Conservation (phyloP, 2,888 invertebrate genomes). For the Tenthredo mesomela region DNA sequence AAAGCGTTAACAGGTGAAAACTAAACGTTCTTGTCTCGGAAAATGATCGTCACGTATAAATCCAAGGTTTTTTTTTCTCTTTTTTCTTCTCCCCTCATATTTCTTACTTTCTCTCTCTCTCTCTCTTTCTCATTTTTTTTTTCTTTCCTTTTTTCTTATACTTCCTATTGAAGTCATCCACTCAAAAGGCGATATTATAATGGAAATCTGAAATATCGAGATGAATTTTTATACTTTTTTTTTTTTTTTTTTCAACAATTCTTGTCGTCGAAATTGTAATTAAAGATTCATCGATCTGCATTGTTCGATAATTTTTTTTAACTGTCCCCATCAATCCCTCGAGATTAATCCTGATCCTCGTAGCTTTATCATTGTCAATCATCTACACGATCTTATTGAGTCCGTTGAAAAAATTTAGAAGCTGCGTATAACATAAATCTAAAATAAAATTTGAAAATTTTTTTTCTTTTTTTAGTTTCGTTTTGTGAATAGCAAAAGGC, state of each 20-base stretch:
- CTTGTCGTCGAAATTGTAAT: neutral
- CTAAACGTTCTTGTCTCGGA: neutral
- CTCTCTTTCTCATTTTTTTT: neutral
- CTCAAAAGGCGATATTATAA: neutral
- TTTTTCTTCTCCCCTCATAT: neutral
- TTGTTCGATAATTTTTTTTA: neutral
- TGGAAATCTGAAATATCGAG: neutral
- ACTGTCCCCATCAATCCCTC: neutral
- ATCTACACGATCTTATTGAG: too few species aligned
- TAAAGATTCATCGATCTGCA: neutral
- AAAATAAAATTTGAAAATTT: neutral
- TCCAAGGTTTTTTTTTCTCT: neutral
- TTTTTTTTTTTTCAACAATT: neutral
- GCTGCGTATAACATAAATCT: neutral
- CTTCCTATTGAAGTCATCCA: neutral
- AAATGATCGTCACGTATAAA: neutral
- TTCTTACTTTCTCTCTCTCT: neutral
- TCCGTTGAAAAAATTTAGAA: neutral
- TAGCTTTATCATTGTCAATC: too few species aligned
- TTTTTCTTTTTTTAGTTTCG: neutral
- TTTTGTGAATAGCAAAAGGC: neutral
- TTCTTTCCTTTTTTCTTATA: neutral
- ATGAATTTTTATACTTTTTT: neutral
- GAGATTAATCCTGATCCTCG: neutral
- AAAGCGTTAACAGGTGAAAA: constrained; percentile 40